Evolutionary conservation across 2,888 invertebrate genomes (phyloP), one percentile per base, ranked within the genome.

Genomic region (Hemicrepidius hirtus): DNA sequence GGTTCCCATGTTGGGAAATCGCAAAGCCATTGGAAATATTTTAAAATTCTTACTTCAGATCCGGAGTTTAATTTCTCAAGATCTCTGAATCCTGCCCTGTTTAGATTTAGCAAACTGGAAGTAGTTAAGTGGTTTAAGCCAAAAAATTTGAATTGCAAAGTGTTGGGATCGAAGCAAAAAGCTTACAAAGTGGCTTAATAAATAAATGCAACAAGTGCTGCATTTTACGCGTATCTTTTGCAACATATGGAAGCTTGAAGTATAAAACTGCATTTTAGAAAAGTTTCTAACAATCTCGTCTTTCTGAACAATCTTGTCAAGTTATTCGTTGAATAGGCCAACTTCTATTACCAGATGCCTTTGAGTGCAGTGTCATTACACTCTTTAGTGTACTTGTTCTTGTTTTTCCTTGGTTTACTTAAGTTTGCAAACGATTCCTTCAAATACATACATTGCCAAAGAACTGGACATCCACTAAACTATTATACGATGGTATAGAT

Each of bases 311-410:
- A 35, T 55, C 55, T 35, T 12, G 57, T 37, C 57, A 37, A 57
- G 57, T 37, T 35, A 57, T 57, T 57, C 18, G 13, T 20, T 57
- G 40, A 37, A 57, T 57, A 37, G 57, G 12, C 21, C 37, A 20
- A 18, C 20, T 37, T 35, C 57, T 57, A 37, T 37, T 57, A 37
- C 57, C 53, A 53, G 53, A 57, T 57, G 57, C 57, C 57, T 13
- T 37, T 20, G 20, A 20, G 18, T 57, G 37, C 37, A 37, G 20
- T 57, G 57, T 57, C 57, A 37, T 57, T 57, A 57, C 37, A 57
- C 57, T 57, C 37, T 37, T 57, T 18, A 57, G 18, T 20, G 28
- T 28, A 9, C 53, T n/a, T 28, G 24, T 28, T n/a, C 53, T 20
- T 5, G 44, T 44, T 44, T 44, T 44, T 44, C 13, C 44, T 1